phyloP scores from a whole-genome alignment of 2,888 invertebrate species.

The Athalia circularis region DNA sequence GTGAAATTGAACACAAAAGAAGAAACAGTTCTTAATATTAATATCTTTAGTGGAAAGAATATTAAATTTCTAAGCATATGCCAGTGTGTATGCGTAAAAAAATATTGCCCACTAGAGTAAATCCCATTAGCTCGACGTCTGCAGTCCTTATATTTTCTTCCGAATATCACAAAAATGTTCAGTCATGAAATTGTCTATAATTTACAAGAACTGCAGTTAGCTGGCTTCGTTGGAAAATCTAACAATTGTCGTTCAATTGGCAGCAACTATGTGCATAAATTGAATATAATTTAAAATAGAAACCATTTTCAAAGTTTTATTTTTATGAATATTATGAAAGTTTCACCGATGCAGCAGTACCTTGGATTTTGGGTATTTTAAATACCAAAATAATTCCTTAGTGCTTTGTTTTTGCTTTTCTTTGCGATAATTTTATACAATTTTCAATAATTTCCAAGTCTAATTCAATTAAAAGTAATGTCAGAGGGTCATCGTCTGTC shows the following conservation, averaged over 20 bases:
- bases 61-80: slow-evolving; percentile 1
- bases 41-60: neutral
- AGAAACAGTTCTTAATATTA: slow-evolving; percentile 9
- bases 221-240: neutral
- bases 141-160: slow-evolving; percentile 13
- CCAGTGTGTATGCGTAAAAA: slow-evolving; percentile 2
- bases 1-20: slow-evolving; percentile 31
- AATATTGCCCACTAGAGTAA: slow-evolving; percentile 13
- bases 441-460: slow-evolving; percentile 12
- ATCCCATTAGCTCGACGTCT: slow-evolving; percentile 1
- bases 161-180: slow-evolving; percentile 39
- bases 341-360: neutral
- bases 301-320: slow-evolving; percentile 11
- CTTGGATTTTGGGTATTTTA: neutral
- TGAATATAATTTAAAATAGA: slow-evolving; percentile 17
- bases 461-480: slow-evolving; percentile 30
- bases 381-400: neutral
- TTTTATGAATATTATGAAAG: neutral
- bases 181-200: slow-evolving; percentile 41
- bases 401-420: neutral
- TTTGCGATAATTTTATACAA: slow-evolving; percentile 6
- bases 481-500: slow-evolving; percentile 16
- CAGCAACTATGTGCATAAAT: neutral
- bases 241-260: slow-evolving; percentile 18
- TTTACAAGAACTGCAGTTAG: slow-evolving; percentile 24